Evolutionary conservation across 2,113 vertebrate species (phyloP), one percentile per base, ranked within the genome.

Genomic region (Gallinago paraguaiae): DNA sequence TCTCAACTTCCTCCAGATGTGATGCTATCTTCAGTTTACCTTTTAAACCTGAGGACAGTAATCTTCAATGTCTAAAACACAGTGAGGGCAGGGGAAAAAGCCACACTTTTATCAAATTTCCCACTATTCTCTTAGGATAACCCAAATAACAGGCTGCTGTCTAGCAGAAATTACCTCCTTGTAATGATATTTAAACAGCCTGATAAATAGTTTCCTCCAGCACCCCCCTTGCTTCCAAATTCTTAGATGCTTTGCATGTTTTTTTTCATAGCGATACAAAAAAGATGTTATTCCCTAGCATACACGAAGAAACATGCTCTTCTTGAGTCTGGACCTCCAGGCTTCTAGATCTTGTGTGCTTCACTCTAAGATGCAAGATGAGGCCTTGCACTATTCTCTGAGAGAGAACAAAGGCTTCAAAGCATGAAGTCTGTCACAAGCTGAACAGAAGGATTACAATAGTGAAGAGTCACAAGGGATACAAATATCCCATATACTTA

Each of bases 401-500:
- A 7, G 17, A 91, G 48, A 79, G 30, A 92, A 81, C 24, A 60
- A 86, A 92, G n/a, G 43, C 57, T 86, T 81, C 82, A 75, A n/a
- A 78, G 30, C 45, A n/a, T 15, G 18, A 90, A 88, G 39, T 72
- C 64, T 84, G 75, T 69, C 69, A 82, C 56, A 72, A 86, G 25
- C 56, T 75, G 63, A 78, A 92, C 61, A 79, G 72, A 45, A 92
- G 27, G 43, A 84, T 69, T 82, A 61, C 53, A 50, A 82, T 0
- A 87, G 28, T 7, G 31, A 72, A 92, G 56, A 96, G 86, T 94
- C 86, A 96, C 72, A 90, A 95, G 50, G 41, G 37, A 28, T 59
- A 88, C 37, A 72, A 87, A 63, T 87, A 92, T n/a, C 83, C 61
- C 80, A 79, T 88, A 92, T 33, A 95, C 77, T 93, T 96, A 72